Percentiles rank a stretch among this genome's conserved stretches.
These are phyloP conservation scores for Ctenodactylus gundi DNA, from an alignment of 2,113 vertebrate genomes.

Conservation along the genomic window DNA sequence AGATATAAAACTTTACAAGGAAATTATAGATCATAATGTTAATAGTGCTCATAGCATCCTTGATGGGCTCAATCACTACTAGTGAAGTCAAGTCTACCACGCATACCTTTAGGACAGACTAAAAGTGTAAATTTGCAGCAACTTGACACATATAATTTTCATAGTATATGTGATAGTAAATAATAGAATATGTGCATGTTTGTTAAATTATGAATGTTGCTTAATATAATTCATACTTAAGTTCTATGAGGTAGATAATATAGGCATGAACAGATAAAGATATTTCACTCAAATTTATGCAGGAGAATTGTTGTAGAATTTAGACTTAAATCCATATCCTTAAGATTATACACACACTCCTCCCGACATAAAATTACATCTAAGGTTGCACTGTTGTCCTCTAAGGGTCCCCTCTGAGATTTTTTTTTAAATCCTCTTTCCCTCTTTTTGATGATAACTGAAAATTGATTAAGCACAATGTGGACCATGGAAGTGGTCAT, in stretches of 20 bases:
- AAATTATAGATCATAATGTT: neutral
- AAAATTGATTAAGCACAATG: neutral
- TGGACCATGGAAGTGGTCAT: neutral
- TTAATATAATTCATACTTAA: neutral
- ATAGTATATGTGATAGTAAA: neutral
- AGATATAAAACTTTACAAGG: neutral
- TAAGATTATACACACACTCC: neutral
- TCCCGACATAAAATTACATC: neutral
- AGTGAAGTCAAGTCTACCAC: no score
- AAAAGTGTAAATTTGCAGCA: neutral
- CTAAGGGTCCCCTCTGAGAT: neutral
- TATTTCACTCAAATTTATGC: neutral
- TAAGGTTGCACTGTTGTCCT: neutral
- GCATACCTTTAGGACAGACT: neutral
- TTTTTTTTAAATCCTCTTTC: neutral
- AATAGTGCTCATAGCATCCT: no score
- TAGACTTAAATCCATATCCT: neutral
- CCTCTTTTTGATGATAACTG: neutral
- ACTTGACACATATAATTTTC: neutral
- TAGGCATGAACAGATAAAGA: neutral
- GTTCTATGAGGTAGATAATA: neutral
- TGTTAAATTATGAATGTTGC: neutral
- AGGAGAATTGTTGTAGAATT: neutral
- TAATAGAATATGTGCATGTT: neutral
- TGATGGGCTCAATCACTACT: no score